Evolutionary conservation across 2,888 invertebrate genomes (phyloP).

Genomic region (Eristalis tenax): DNA sequence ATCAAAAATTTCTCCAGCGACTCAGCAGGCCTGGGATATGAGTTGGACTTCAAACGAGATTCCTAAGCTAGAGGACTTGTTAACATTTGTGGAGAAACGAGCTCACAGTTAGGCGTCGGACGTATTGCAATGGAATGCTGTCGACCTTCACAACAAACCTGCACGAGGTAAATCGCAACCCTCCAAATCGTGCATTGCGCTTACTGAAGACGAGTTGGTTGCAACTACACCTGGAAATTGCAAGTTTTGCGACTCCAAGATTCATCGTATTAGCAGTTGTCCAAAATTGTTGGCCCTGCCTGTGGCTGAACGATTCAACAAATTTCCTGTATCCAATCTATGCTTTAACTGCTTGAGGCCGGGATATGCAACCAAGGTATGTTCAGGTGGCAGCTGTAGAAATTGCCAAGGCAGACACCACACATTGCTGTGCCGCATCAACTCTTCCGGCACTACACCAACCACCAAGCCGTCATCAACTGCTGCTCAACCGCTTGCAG

Average conservation of each 20-base stretch:
- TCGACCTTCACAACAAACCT: slow-evolving; percentile 8
- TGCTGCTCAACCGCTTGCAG: too few species aligned
- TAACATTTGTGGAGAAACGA: slow-evolving; percentile 30
- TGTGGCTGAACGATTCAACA: slow-evolving; percentile 30
- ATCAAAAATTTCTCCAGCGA: too few species aligned
- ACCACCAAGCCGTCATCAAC: too few species aligned
- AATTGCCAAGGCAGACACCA: slow-evolving; percentile 39
- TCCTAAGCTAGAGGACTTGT: slow-evolving; percentile 25
- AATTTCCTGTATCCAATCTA: slow-evolving; percentile 25
- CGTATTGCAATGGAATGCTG: slow-evolving; percentile 1
- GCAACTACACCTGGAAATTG: neutral
- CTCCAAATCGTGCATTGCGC: neutral
- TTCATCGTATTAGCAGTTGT: neutral
- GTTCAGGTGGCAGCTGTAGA: slow-evolving; percentile 18
- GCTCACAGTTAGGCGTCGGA: slow-evolving; percentile 40
- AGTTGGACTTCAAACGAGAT: slow-evolving; percentile 24
- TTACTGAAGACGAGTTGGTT: neutral
- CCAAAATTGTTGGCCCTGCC: neutral
- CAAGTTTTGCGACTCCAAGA: too few species aligned
- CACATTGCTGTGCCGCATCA: neutral
- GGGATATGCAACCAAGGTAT: slow-evolving; percentile 37
- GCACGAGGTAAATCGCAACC: neutral
- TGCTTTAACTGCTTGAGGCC: slow-evolving; percentile 46
- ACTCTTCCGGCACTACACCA: too few species aligned
- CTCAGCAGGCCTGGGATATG: too few species aligned